Conservation (phyloP, 2,113 vertebrate species). For the Sisor rabdophorus region DNA sequence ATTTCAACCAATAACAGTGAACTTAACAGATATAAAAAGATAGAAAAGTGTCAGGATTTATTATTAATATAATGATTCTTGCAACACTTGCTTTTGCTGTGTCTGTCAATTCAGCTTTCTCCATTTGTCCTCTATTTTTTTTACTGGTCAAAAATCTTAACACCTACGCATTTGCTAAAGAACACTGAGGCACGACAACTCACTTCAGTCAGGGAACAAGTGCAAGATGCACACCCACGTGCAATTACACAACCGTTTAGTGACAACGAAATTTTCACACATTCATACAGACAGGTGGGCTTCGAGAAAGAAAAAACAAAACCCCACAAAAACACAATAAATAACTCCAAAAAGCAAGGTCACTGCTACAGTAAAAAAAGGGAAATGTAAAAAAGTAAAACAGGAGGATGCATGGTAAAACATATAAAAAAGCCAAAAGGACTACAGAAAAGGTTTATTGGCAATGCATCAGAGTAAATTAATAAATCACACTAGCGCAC, state of each 20-base stretch:
- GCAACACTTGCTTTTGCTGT: not conserved
- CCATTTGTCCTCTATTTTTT: conserved; percentile 16
- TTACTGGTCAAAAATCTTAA: conserved; percentile 29
- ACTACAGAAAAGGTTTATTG: not conserved
- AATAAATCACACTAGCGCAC: not conserved
- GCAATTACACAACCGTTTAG: conserved; percentile 44
- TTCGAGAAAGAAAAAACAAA: not conserved
- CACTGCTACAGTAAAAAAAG: conserved; percentile 7
- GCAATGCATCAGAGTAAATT: not conserved
- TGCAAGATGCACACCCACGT: conserved; percentile 43
- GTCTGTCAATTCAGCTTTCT: conserved; percentile 10
- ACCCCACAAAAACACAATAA: not conserved
- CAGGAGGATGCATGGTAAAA: not conserved
- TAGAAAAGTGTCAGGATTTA: not conserved
- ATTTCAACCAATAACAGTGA: not conserved
- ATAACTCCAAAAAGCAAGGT: conserved; percentile 18
- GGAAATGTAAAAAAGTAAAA: too few species aligned
- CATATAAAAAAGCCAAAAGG: not conserved
- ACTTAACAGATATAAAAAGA: not conserved
- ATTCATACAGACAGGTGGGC: conserved; percentile 3
- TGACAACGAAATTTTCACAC: conserved; percentile 24
- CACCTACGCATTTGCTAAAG: conserved; percentile 43
- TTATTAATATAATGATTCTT: not conserved
- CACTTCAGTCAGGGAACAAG: conserved; percentile 42
- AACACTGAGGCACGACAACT: conserved; percentile 41